These are phyloP conservation scores for Brenthis hecate DNA, from an alignment of 2,888 invertebrate genomes.

Conservation along the genomic window DNA sequence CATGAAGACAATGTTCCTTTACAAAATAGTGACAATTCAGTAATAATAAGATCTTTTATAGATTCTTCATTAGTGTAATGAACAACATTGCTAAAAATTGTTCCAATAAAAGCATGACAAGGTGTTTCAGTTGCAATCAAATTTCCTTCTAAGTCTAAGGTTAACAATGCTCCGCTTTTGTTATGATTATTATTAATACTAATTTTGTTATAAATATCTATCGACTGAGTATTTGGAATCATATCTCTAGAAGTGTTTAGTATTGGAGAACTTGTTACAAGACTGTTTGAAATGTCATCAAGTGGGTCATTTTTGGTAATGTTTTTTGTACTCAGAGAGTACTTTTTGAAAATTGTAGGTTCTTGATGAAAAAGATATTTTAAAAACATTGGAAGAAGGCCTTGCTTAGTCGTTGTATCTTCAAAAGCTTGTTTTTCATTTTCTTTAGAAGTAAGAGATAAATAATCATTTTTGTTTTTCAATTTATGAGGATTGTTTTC, in stretches of 20 bases:
- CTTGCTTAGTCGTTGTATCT: slow-evolving; percentile 40
- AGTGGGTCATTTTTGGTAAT: not conserved
- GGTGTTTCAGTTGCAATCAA: slow-evolving; percentile 64
- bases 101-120: slow-evolving; percentile 73
- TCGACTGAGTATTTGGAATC: not conserved
- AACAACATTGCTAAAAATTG: slow-evolving; percentile 61
- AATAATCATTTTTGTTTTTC: not conserved
- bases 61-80: slow-evolving; percentile 56
- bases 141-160: slow-evolving; percentile 70
- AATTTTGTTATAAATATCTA: not conserved
- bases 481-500: not conserved
- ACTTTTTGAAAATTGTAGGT: slow-evolving; percentile 15
- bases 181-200: slow-evolving; percentile 3
- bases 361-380: slow-evolving; percentile 53
- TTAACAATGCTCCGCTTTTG: slow-evolving; percentile 38
- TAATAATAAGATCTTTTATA: slow-evolving; percentile 65
- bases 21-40: slow-evolving; percentile 70
- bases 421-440: slow-evolving; percentile 15
- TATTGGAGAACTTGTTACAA: not conserved
- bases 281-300: not conserved
- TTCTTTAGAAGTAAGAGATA: not conserved
- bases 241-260: no score
- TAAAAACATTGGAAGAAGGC: slow-evolving; percentile 58
- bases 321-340: not conserved
- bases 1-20: slow-evolving; percentile 71